phyloP scores from a whole-genome alignment of 1,140 invertebrate species.

The Danaus melanippus region DNA sequence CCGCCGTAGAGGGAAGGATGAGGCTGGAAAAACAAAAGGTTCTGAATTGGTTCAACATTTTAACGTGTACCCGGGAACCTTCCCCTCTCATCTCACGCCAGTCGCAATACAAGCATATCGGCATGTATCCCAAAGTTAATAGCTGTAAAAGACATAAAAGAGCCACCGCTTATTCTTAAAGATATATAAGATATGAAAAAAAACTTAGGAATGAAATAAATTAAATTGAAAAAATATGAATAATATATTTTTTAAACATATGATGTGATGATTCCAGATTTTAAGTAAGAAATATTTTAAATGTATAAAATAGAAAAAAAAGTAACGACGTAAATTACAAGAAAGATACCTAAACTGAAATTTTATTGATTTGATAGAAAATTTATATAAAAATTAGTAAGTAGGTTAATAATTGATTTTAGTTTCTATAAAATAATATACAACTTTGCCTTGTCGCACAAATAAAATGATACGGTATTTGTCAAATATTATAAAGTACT shows the following conservation, averaged over 20 bases:
- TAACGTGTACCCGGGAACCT: slow-evolving; percentile 19
- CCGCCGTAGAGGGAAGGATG: slow-evolving; percentile 37
- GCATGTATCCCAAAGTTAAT: slow-evolving; percentile 30
- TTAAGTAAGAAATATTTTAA: too few relatives aligned
- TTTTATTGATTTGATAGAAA: too few relatives aligned
- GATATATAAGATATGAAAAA: neutral
- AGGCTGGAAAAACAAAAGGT: slow-evolving; percentile 39
- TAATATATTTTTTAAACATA: neutral
- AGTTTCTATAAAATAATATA: too few relatives aligned
- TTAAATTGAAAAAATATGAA: neutral
- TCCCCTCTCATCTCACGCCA: slow-evolving; percentile 30
- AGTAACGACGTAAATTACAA: too few relatives aligned
- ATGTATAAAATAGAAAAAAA: too few relatives aligned
- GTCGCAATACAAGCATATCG: slow-evolving; percentile 36
- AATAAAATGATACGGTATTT: too few relatives aligned
- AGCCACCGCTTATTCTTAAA: neutral
- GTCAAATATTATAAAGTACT: too few relatives aligned
- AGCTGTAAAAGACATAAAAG: slow-evolving; percentile 34
- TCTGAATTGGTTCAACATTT: slow-evolving; percentile 32
- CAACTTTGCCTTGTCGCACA: too few relatives aligned
- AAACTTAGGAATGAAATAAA: neutral
- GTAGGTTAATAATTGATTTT: too few relatives aligned
- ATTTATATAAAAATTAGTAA: too few relatives aligned
- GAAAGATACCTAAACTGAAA: too few relatives aligned
- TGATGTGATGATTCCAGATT: neutral